A percentile compares a stretch with the other conserved stretches of the same genome.
phyloP scores from a whole-genome alignment of 2,888 invertebrate genomes.

The Beris chalybata region DNA sequence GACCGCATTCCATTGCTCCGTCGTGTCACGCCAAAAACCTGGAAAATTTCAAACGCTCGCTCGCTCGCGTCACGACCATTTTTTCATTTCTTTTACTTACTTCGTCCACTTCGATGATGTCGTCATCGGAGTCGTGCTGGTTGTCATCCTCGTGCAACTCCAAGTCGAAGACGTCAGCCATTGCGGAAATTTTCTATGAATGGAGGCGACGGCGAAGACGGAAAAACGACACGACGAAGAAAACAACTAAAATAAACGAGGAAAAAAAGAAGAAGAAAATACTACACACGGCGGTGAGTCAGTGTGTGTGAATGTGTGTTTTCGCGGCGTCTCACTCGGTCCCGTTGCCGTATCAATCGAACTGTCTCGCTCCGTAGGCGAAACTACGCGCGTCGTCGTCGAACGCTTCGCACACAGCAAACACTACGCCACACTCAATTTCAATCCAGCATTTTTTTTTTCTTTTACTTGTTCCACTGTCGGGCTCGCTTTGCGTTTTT shows the following conservation, averaged over 20 bases:
- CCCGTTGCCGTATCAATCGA: not conserved
- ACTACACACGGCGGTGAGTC: slow-evolving; percentile 10
- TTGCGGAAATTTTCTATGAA: slow-evolving; percentile 25
- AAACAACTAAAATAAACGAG: slow-evolving; percentile 17
- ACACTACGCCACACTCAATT: too few species aligned
- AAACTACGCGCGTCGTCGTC: too few species aligned
- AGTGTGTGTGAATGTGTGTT: slow-evolving; percentile 18
- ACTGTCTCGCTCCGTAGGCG: not conserved
- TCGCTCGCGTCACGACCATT: not conserved
- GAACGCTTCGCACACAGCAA: too few species aligned
- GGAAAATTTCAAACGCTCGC: too few species aligned
- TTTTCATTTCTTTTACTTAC: slow-evolving; percentile 8
- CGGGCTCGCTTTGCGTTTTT: too few species aligned
- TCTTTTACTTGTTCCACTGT: too few species aligned
- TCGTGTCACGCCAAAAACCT: too few species aligned
- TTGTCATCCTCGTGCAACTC: slow-evolving; percentile 22
- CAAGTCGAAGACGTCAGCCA: slow-evolving; percentile 30
- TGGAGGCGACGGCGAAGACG: slow-evolving; percentile 8
- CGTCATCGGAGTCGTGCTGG: slow-evolving; percentile 18
- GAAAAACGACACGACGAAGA: slow-evolving; percentile 9
- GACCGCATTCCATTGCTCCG: too few species aligned
- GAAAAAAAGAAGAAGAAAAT: slow-evolving; percentile 20
- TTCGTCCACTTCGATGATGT: slow-evolving; percentile 29
- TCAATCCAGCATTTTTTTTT: too few species aligned
- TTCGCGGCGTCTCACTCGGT: slow-evolving; percentile 20